Base-by-base conservation (phyloP, 2,797 vertebrate genomes). In the Danio kyathit region DNA sequence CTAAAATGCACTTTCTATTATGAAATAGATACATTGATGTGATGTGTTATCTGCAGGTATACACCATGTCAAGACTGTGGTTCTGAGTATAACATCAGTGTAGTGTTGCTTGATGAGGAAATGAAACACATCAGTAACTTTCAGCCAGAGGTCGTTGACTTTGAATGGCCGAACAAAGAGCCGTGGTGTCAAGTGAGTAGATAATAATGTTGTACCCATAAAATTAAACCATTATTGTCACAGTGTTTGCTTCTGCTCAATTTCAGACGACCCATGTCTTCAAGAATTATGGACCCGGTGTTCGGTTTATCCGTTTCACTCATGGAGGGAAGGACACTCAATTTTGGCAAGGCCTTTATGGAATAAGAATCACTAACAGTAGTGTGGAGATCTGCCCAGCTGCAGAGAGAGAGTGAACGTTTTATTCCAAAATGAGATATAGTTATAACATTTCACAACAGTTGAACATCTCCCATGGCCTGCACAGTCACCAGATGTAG, bases 301-400 rank as follows among this genome's bases (percentile, higher is more conserved):
- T 97, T 67, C 95, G 97, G 41, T 89, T 93, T 78, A 83, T 99
- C 82, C 74, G 48, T 19, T 98, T 99, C n/a, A 87, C 87, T 19
- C 97, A 99, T 0, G 96, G 97, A 5, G 97, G 97, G 57, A 63
- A 88, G 4, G 97, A 99, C 89, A 95, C 92, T 0, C 93, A 96
- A 86, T 96, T 0, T 88, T 98, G 97, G 97, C 93, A 93, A 0
- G 98, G 97, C 4, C 96, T 96, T 95, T 99, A 96, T 0, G 97
- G 97, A 2, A 88, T 97, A 57, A 91, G 96, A 0, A 88, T 99
- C 5, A 98, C 97, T 0, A 95, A 97, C 90, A 98, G 94, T 92
- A 94, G 95, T 16, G 88, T 98, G 38, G 89, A 94, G 78, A 69
- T 99, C 0, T 93, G 90, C 79, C 93, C 94, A 2, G 84, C 82